These are phyloP conservation scores for Augochlora pura DNA, from an alignment of 1,140 invertebrate genomes.

Conservation along the genomic window DNA sequence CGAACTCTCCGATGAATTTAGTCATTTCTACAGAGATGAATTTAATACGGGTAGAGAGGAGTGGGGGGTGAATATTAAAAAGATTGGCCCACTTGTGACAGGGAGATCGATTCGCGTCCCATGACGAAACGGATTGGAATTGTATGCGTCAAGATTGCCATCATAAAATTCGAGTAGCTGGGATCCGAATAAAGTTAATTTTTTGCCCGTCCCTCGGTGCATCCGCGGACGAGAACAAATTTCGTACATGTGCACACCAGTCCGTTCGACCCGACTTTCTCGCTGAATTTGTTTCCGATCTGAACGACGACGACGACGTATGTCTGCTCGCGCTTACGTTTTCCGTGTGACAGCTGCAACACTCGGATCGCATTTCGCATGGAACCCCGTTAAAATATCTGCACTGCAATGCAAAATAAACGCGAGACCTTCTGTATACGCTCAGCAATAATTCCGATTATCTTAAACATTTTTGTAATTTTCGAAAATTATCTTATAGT, in stretches of 20 bases:
- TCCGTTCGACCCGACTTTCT: background rate
- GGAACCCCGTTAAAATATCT: conserved; percentile 23
- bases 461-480: too few species aligned
- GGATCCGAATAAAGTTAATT: background rate
- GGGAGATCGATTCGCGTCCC: too few species aligned
- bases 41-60: too few species aligned
- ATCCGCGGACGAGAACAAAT: background rate
- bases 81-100: too few species aligned
- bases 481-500: too few species aligned
- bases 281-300: conserved; percentile 2
- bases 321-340: conserved; percentile 18
- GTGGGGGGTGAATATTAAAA: too few species aligned
- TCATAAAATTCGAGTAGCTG: background rate
- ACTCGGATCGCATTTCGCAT: conserved; percentile 45
- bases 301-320: conserved; percentile 13
- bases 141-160: too few species aligned
- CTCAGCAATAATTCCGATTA: background rate
- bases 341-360: conserved; percentile 33
- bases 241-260: background rate
- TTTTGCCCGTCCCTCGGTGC: background rate
- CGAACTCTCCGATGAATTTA: too few species aligned
- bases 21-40: too few species aligned
- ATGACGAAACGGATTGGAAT: too few species aligned
- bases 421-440: background rate
- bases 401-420: background rate